A percentile compares a stretch with the other conserved stretches of the same genome.
phyloP scores from a whole-genome alignment of 2,113 vertebrate species.

The Sylvicapra grimmia region DNA sequence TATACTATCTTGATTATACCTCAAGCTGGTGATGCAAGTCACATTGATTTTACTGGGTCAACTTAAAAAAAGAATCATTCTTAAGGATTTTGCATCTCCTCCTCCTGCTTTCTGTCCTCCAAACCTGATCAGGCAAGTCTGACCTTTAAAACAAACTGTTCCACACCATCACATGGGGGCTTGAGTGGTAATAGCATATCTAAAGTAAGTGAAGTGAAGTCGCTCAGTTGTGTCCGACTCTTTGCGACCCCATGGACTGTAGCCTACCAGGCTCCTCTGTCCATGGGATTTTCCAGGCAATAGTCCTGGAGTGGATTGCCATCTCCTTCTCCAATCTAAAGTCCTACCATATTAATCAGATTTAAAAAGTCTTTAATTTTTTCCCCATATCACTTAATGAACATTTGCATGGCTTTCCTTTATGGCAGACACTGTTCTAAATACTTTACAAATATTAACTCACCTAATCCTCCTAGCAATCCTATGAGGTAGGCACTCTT shows the following conservation, averaged over 20 bases:
- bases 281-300: too few relatives aligned
- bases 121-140: neutral
- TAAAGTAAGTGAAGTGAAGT: too few relatives aligned
- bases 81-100: neutral
- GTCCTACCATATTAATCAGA: neutral
- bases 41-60: neutral
- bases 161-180: neutral
- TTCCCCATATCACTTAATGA: neutral
- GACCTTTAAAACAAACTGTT: neutral
- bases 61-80: neutral
- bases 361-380: neutral
- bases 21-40: neutral
- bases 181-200: neutral
- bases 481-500: neutral
- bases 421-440: neutral
- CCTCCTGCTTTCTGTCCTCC: neutral
- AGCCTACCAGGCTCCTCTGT: too few relatives aligned
- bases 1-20: slow-evolving; percentile 1
- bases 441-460: neutral
- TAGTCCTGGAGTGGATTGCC: too few relatives aligned
- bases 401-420: neutral
- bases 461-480: neutral
- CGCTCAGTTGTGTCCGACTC: too few relatives aligned
- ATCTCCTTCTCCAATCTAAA: too few relatives aligned
- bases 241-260: too few relatives aligned